Evolutionary conservation across 1,140 invertebrate genomes (phyloP), one percentile per base, ranked within the genome.

Genomic region (Saccostrea cuccullata): DNA sequence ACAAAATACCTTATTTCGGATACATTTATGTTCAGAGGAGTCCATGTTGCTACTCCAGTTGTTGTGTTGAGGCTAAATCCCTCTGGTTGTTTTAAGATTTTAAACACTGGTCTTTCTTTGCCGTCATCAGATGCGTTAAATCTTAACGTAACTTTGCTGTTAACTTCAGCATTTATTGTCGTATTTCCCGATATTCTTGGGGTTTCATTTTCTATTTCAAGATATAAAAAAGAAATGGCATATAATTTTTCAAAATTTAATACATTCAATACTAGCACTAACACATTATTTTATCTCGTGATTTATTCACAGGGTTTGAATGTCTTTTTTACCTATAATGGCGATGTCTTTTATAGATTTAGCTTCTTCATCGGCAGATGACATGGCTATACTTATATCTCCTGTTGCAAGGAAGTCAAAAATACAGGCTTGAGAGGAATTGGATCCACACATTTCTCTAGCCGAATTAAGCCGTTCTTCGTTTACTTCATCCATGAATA

Each of bases 331-430:
- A 77, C 70, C 70, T 1, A 77, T 77, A 4, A 30, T 77, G 11
- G 15, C 30, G 11, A 77, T 26, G 30, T 77, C 70, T 3, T 15
- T 9, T 77, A 11, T 26, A 13, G 23, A 15, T 3, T 23, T 30
- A 15, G 26, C 26, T 15, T 77, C 70, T 30, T 26, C 26, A 5
- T 12, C 30, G 23, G 23, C 70, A 77, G 70, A 77, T 13, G 70
- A 77, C 13, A 30, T 6, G 13, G 86, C 86, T 8, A 87, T 12
- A 56, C 13, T 26, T 30, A 55, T 58, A 73, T 87, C 70, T 23
- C 56, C 67, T 12, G 86, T 87, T 13, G 86, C 67, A 0, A 87
- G 67, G 70, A 26, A 87, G 47, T 87, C 86, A 36, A 47, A 87
- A 77, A 87, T 82, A 56, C 86, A 87, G 55, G 86, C 64, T n/a